Conservation (phyloP, 1,140 invertebrate genomes). For the Glomeris maerens region DNA sequence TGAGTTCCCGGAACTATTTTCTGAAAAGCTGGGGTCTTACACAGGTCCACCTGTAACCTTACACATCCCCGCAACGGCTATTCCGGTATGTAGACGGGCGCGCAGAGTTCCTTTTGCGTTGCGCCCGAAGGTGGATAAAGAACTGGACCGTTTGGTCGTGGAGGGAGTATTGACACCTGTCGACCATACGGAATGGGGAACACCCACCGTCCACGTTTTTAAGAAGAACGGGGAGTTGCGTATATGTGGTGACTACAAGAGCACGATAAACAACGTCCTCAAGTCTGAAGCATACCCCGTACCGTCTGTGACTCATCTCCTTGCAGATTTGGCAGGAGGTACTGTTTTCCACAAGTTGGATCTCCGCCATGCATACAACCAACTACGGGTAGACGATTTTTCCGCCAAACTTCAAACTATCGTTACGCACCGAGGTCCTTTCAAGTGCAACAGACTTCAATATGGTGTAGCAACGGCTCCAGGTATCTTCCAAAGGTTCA, state of each 20-base stretch:
- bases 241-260: too few species aligned
- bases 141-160: too few species aligned
- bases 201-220: too few species aligned
- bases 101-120: too few species aligned
- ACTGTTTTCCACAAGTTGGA: constrained; percentile 20
- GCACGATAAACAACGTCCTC: constrained; percentile 19
- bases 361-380: constrained; percentile 18
- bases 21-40: too few species aligned
- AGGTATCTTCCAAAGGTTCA: constrained; percentile 15
- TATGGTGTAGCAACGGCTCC: constrained; percentile 11
- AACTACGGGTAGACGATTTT: constrained; percentile 13
- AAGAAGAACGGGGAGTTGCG: too few species aligned
- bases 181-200: constrained; percentile 7
- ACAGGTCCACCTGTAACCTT: too few species aligned
- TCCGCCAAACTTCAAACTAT: constrained; percentile 15
- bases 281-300: constrained; percentile 16
- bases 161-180: too few species aligned
- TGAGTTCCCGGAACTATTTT: too few species aligned
- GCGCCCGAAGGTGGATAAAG: too few species aligned
- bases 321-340: constrained; percentile 15
- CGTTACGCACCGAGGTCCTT: constrained; percentile 21
- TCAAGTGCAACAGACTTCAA: not conserved
- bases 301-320: constrained; percentile 19
- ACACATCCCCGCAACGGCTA: too few species aligned
- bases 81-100: too few species aligned